Base-by-base conservation (phyloP, 1,140 invertebrate species). In the Batillaria attramentaria region DNA sequence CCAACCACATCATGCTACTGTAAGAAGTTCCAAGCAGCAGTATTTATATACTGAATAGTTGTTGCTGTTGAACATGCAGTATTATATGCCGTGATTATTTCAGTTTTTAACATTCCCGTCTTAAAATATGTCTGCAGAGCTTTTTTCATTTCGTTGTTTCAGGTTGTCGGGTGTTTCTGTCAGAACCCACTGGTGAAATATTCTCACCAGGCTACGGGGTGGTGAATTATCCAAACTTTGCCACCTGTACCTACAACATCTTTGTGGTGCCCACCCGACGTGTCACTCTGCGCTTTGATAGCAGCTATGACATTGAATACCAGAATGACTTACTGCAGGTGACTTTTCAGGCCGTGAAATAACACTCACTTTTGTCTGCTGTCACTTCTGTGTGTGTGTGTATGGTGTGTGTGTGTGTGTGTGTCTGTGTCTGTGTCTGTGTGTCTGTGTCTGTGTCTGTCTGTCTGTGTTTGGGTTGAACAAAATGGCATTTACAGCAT, bases 251-350 rank as follows among this genome's bases (percentile, higher is more conserved):
- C 24, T 86, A 81, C 77, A 60, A 39, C 10, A 78, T 85, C 31
- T 69, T 57, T 18, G 28, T 74, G 41, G 33, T 70, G n/a, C 46
- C 33, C 57, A 46, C 31, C 24, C 68, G 43, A 70, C 60, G 68
- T 1, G 43, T 81, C 10, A 77, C 79, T 2, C 75, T 86, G 2
- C 69, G 79, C 20, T 82, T 86, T 73, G 77, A 83, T n/a, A 1
- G 16, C 10, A 41, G 43, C 2, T 72, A 79, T 65, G 77, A 79
- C 33, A 35, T 84, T 6, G 79, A 82, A 18, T 65, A 76, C 20
- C 54, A 60, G 33, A 69, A 75, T 24, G 84, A 86, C 75, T 79
- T 75, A 54, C 66, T 86, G 43, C 10, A 86, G 80, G 84, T 84
- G 78, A 74, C n/a, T n/a, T n/a, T n/a, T n/a, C 35, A 31, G n/a